These are phyloP conservation scores for Nymphalis polychloros DNA, from an alignment of 2,888 invertebrate species.

Conservation along the genomic window DNA sequence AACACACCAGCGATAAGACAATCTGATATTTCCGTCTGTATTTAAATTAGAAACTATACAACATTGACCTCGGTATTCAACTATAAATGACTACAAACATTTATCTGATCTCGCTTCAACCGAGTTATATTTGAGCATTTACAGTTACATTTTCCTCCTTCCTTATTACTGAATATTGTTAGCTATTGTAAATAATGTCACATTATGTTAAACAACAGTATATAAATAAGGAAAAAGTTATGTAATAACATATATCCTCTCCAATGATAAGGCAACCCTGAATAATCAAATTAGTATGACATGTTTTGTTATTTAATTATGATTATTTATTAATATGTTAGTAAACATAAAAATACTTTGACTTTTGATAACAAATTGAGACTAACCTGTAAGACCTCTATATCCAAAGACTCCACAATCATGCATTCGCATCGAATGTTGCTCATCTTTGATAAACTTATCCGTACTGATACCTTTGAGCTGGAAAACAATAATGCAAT, in stretches of 20 bases:
- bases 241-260: conserved; percentile 1
- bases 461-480: conserved; percentile 88
- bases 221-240: conserved; percentile 3
- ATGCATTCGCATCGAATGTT: conserved; percentile 86
- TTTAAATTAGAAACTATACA: not conserved
- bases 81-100: not conserved
- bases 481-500: conserved; percentile 48
- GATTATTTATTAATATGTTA: conserved; percentile 13
- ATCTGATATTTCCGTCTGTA: not conserved
- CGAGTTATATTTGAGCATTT: not conserved
- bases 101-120: not conserved
- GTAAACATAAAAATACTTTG: not conserved
- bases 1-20: not conserved
- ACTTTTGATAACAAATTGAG: conserved; percentile 12
- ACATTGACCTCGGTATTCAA: not conserved
- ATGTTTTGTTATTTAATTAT: not conserved
- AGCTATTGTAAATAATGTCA: conserved; percentile 8
- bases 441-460: conserved; percentile 87
- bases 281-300: no score
- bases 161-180: conserved; percentile 5
- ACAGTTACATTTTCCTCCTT: conserved; percentile 7
- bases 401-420: conserved; percentile 89
- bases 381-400: conserved; percentile 86
- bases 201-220: conserved; percentile 1
- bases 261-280: no score